Conservation (phyloP, 2,888 invertebrate species). For the Erebia epiphron region DNA sequence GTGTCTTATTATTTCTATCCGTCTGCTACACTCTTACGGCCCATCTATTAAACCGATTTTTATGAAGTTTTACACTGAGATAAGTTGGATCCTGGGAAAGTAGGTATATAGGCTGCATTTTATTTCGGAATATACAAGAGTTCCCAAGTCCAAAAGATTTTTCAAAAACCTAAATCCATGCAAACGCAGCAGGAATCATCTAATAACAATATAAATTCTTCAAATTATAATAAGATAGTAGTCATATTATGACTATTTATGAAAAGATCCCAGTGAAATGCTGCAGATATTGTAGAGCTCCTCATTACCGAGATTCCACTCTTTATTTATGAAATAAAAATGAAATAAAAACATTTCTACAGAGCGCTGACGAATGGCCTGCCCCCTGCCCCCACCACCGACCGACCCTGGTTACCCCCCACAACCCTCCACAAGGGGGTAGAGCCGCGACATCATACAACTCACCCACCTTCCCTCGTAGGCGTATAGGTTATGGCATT, state of each 20-base stretch:
- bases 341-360: slow-evolving; percentile 80
- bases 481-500: slow-evolving; percentile 43
- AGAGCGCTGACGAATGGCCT: slow-evolving; percentile 63
- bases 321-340: slow-evolving; percentile 82
- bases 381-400: slow-evolving; percentile 32
- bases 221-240: background rate
- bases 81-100: too few species aligned
- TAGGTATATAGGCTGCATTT: too few species aligned
- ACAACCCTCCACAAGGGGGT: slow-evolving; percentile 37
- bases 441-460: slow-evolving; percentile 45
- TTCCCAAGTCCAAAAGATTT: too few species aligned
- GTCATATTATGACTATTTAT: background rate
- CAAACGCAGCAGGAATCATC: too few species aligned
- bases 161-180: too few species aligned
- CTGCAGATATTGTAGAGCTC: slow-evolving; percentile 40
- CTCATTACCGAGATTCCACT: slow-evolving; percentile 74
- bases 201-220: too few species aligned
- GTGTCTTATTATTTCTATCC: too few species aligned
- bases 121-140: too few species aligned
- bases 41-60: too few species aligned
- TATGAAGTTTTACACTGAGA: too few species aligned
- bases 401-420: slow-evolving; percentile 35
- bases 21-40: too few species aligned
- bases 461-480: slow-evolving; percentile 42
- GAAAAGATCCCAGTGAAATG: slow-evolving; percentile 28